Base-by-base conservation (phyloP, 1,140 invertebrate species). In the Psilanteris sp. region DNA sequence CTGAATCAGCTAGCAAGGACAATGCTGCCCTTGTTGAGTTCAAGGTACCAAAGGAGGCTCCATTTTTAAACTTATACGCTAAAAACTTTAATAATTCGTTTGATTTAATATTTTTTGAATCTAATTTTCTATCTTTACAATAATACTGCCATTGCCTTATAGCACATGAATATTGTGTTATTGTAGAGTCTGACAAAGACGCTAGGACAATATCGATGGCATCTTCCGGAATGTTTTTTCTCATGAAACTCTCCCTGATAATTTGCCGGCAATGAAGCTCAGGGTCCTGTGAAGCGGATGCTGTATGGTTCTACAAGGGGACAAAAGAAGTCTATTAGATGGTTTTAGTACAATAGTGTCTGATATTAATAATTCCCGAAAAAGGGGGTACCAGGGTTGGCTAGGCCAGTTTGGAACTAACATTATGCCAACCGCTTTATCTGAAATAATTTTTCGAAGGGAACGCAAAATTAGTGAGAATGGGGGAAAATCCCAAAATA, bases 21-120 rank as follows among this genome's bases (percentile, higher is more conserved):
- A 67, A 34, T 0, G 50, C 64, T 11, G 64, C 9, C 27, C 41
- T 29, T 1, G 10, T 24, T 9, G 64, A 32, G 31, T 67, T 67
- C 9, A 67, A 15, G 1, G 37, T 36, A 1, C 61, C 39, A 32
- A 44, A 67, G n/a, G 50, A 34, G 2, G 39, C 37, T 3, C 50
- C 50, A 1, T 11, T 7, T 2, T 36, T 10, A 29, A 14, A 54
- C 11, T n/a, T n/a, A 22, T 10, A n/a, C 7, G 43, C 9, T 3
- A 66, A 26, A 22, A 52, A 50, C 0, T 48, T 6, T 9, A 64
- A 7, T 6, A 64, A 6, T 4, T 39, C 29, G 13, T 37, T 24
- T n/a, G 24, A 22, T 14, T n/a, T n/a, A n/a, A n/a, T n/a, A n/a
- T n/a, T n/a, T 2, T 10, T 13, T 3, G 2, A 24, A 16, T 44